Evolutionary conservation across 2,797 vertebrate genomes (phyloP), one percentile per base, ranked within the genome.

Genomic region (Ispidina picta): DNA sequence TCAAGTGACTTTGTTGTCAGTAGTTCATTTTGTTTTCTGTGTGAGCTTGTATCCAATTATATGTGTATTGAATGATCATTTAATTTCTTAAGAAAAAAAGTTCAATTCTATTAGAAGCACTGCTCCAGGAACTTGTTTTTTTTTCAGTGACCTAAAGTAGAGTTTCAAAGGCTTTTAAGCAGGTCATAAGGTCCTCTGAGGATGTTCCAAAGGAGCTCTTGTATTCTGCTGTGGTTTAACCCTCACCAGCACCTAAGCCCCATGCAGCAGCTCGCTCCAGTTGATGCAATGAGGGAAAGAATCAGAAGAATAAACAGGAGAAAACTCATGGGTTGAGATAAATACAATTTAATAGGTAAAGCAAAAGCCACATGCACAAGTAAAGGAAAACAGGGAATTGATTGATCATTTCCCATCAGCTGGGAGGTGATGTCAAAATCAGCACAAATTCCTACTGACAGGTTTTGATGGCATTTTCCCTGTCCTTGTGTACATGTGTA

Each of bases 161-260:
- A 58, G 19, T 83, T 89, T 80, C 20, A 80, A 83, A 90, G 33
- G 49, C 23, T 82, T 76, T 44, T 52, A 31, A 77, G 37, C 55
- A 60, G 62, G 18, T 44, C 19, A 26, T 6, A 55, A 54, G 25
- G 59, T 90, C 55, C 29, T 79, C 1, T 49, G 56, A 52, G 23
- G 28, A 35, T 60, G 21, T 54, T 91, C n/a, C 49, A 22, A 66
- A 69, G 69, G 60, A 63, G 15, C 8, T 76, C 37, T 44, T 8
- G 3, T 29, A 4, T 21, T 60, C 74, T 70, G 10, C 35, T 10
- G 6, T 43, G n/a, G 15, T 60, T 80, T 69, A 69, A 59, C 35
- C 12, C 20, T 48, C 41, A 25, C 9, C 4, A 3, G 21, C 18
- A 56, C 1, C 22, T 29, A 49, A 84, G 7, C 8, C 35, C 35